Conservation (phyloP, 2,113 vertebrate species). For the Ictidomys tridecemlineatus region DNA sequence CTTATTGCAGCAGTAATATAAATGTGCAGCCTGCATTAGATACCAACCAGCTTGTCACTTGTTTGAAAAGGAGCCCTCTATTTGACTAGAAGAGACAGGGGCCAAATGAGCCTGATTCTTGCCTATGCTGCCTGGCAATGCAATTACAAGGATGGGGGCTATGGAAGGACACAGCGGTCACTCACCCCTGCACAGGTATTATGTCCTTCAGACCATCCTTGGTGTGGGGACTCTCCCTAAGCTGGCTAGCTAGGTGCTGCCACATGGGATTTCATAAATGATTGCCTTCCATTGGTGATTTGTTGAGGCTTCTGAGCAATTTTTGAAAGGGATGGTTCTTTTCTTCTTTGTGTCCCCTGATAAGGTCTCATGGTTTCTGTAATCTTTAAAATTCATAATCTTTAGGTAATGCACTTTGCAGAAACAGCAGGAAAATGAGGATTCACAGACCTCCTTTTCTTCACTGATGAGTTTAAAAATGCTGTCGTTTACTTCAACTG, state of each 20-base stretch:
- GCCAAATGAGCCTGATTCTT: conserved; percentile 61
- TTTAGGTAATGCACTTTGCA: conserved; percentile 62
- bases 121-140: conserved; percentile 28
- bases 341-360: conserved; percentile 18
- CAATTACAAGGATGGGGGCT: neutral
- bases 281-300: conserved; percentile 20
- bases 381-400: conserved; percentile 66
- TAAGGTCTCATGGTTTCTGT: conserved; percentile 16
- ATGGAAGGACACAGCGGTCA: conserved; percentile 43
- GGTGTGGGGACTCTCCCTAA: neutral
- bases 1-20: neutral
- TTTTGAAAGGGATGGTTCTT: conserved; percentile 42
- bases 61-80: conserved; percentile 59
- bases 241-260: neutral
- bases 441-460: conserved; percentile 49
- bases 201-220: conserved; percentile 46
- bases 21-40: conserved; percentile 32
- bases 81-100: conserved; percentile 71
- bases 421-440: conserved; percentile 64
- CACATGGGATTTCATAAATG: conserved; percentile 42
- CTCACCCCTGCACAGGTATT: conserved; percentile 22
- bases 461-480: conserved; percentile 77
- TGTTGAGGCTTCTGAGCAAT: conserved; percentile 12
- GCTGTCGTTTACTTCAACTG: conserved; percentile 54
- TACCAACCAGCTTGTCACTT: conserved; percentile 64